Evolutionary conservation across 1,140 invertebrate species (phyloP).

Genomic region (Scaptomyza hsui): DNA sequence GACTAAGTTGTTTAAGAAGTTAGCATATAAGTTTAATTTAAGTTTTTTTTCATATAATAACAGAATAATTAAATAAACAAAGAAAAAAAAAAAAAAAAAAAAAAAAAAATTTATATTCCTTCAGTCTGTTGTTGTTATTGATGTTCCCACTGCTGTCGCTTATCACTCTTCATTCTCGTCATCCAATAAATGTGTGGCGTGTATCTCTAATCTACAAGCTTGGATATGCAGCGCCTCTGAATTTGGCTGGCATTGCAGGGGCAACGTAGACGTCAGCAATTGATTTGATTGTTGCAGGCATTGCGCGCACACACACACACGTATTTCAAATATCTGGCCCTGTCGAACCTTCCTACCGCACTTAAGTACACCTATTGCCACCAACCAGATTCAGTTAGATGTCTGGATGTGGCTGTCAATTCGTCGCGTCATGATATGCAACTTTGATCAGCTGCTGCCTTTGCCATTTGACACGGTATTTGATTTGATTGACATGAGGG

Average conservation of each 20-base stretch:
- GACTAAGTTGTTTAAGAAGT: too few relatives aligned
- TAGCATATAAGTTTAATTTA: too few relatives aligned
- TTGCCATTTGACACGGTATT: slow-evolving; percentile 73
- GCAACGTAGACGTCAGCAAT: slow-evolving; percentile 41
- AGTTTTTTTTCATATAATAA: too few relatives aligned
- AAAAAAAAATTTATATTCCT: too few relatives aligned
- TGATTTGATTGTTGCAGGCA: slow-evolving; percentile 49
- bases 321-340: slow-evolving; percentile 22
- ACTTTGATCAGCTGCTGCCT: slow-evolving; percentile 63
- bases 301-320: slow-evolving; percentile 11
- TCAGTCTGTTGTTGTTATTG: slow-evolving; percentile 42
- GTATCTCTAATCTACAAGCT: slow-evolving; percentile 2
- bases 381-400: neutral
- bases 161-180: slow-evolving; percentile 30
- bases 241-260: slow-evolving; percentile 16
- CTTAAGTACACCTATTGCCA: neutral
- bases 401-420: slow-evolving; percentile 57
- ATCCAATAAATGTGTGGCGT: slow-evolving; percentile 23
- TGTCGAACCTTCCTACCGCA: neutral
- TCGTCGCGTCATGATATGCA: slow-evolving; percentile 70
- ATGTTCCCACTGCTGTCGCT: slow-evolving; percentile 33
- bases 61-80: too few relatives aligned
- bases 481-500: slow-evolving; percentile 70
- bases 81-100: too few relatives aligned
- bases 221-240: slow-evolving; percentile 2